Evolutionary conservation across 35 echinoderm and acorn worm species (phyloP).

Genomic region (Ptychodera flava): DNA sequence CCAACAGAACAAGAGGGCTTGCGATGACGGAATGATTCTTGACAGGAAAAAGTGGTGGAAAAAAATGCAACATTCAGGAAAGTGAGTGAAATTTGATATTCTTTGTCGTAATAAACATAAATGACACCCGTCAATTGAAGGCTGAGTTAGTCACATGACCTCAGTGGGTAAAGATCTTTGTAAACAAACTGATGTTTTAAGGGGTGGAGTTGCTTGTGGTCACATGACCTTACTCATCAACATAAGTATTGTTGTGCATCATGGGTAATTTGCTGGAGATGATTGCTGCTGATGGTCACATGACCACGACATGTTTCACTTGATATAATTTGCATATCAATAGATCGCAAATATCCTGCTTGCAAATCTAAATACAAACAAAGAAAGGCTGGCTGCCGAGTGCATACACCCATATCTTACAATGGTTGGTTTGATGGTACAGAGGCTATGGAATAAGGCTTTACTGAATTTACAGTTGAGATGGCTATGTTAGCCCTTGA

Average conservation of each 20-base stretch:
- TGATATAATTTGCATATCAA: not conserved
- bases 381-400: not conserved
- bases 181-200: not conserved
- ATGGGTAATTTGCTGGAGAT: not conserved
- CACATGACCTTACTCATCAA: not conserved
- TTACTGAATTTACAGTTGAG: no score
- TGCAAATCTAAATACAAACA: slow-evolving; percentile 1
- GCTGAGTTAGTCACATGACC: not conserved
- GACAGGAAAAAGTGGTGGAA: no score
- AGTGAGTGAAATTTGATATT: no score
- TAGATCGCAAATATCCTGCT: not conserved
- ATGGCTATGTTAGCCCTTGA: no score
- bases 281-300: not conserved
- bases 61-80: no score
- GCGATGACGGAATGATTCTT: no score
- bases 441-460: no score
- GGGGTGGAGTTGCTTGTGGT: not conserved
- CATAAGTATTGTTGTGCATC: not conserved
- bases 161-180: not conserved
- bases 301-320: not conserved
- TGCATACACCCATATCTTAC: no score
- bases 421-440: no score
- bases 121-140: no score
- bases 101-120: no score
- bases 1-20: no score